Percentiles rank a stretch among this genome's conserved stretches.
phyloP scores from a whole-genome alignment of 2,113 vertebrate species.

The Suncus etruscus region DNA sequence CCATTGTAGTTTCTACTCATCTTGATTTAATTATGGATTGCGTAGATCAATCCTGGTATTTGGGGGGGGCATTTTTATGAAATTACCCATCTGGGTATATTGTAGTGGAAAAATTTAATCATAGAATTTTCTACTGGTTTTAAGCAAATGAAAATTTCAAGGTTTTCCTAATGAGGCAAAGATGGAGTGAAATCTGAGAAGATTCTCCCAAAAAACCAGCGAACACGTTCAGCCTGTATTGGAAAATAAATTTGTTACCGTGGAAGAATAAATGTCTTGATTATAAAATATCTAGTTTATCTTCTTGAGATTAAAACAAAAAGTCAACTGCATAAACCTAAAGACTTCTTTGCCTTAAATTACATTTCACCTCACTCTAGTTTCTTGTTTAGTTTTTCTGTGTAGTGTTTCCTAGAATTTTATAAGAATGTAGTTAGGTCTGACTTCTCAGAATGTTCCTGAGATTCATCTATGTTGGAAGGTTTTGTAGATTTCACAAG shows the following conservation, averaged over 20 bases:
- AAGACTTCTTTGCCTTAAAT: background rate
- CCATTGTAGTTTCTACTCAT: background rate
- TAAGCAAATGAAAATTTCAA: conserved; percentile 38
- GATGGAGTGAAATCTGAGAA: conserved; percentile 21
- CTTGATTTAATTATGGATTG: background rate
- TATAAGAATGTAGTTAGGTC: background rate
- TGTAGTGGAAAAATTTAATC: conserved; percentile 28
- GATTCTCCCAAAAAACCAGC: background rate
- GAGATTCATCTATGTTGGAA: conserved; percentile 11
- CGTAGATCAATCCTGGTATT: conserved; percentile 13
- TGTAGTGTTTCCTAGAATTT: conserved; percentile 49
- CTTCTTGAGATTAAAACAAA: background rate
- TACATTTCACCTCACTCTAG: background rate
- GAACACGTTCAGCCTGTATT: background rate
- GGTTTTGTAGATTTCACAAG: conserved; percentile 53
- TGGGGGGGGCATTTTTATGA: no score
- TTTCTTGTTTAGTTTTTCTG: background rate
- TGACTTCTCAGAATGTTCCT: conserved; percentile 43
- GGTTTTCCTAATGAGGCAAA: conserved; percentile 28
- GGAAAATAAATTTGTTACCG: background rate
- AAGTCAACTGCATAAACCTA: background rate
- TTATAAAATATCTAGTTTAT: background rate
- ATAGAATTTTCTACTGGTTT: background rate
- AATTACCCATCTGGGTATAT: background rate
- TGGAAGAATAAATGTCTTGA: background rate